These are phyloP conservation scores for Ectobius pallidus DNA, from an alignment of 2,888 invertebrate genomes.

Conservation along the genomic window DNA sequence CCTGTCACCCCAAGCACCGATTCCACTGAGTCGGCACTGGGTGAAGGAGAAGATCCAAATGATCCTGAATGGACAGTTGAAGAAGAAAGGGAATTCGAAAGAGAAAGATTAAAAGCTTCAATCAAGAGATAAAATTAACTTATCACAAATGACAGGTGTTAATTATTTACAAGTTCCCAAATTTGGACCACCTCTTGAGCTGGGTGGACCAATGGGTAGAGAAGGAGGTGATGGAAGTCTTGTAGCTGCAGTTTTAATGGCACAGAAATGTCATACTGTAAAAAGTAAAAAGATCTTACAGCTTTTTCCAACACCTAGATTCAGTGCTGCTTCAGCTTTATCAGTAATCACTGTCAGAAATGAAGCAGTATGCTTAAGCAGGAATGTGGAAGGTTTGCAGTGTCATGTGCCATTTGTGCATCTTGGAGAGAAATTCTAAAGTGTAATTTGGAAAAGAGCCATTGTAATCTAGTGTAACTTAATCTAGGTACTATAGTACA, in stretches of 20 bases:
- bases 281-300: background rate
- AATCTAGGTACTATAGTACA: conserved; percentile 28
- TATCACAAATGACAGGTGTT: background rate
- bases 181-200: conserved; percentile 8
- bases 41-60: conserved; percentile 79
- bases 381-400: background rate
- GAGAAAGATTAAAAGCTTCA: conserved; percentile 34
- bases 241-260: conserved; percentile 4
- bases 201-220: background rate
- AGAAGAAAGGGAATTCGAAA: conserved; percentile 49
- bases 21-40: conserved; percentile 62
- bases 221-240: conserved; percentile 3
- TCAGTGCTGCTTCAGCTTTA: background rate
- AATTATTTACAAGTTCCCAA: conserved; percentile 2
- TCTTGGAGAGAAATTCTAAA: background rate
- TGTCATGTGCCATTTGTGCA: conserved; percentile 16
- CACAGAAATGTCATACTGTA: background rate
- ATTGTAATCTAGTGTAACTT: conserved; percentile 19
- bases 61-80: conserved; percentile 80
- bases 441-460: background rate
- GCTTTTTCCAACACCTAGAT: background rate
- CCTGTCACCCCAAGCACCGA: conserved; percentile 57
- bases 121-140: conserved; percentile 37
- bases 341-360: background rate
- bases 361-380: background rate